Conservation (phyloP, 1,140 invertebrate genomes). For the Antheraea pernyi region DNA sequence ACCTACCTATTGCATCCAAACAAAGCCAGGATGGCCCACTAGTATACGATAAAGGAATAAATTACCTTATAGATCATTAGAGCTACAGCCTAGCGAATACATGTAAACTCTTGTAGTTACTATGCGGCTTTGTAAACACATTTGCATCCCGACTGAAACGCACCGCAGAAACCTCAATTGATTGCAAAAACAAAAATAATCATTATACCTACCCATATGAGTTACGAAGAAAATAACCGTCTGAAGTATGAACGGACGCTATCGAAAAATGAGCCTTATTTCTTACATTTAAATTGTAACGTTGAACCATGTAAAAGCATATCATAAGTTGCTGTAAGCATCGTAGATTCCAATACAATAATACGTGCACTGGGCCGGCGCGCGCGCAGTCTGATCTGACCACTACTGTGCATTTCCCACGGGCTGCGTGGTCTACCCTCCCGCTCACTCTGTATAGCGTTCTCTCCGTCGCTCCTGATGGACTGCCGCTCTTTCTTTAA, state of each 20-base stretch:
- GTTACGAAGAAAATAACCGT: slow-evolving; percentile 34
- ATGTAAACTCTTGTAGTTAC: slow-evolving; percentile 44
- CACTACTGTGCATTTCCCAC: slow-evolving; percentile 80
- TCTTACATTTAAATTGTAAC: slow-evolving; percentile 31
- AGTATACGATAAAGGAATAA: slow-evolving; percentile 15
- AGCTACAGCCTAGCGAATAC: slow-evolving; percentile 24
- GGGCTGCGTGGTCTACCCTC: slow-evolving; percentile 54
- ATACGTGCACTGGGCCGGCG: slow-evolving; percentile 75
- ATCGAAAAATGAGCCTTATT: slow-evolving; percentile 45
- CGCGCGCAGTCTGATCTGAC: slow-evolving; percentile 75
- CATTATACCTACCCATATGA: slow-evolving; percentile 64
- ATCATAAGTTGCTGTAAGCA: slow-evolving; percentile 52
- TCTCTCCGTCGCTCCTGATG: slow-evolving; percentile 60
- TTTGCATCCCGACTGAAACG: slow-evolving; percentile 64
- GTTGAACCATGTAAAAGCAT: slow-evolving; percentile 27
- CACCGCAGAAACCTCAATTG: slow-evolving; percentile 72
- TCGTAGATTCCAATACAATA: slow-evolving; percentile 64
- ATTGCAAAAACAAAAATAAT: slow-evolving; percentile 63
- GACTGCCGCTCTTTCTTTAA: slow-evolving; percentile 74
- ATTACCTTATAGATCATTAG: slow-evolving; percentile 18
- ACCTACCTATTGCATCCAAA: no score
- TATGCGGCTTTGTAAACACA: slow-evolving; percentile 65
- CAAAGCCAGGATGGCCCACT: no score
- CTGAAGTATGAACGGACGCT: slow-evolving; percentile 30
- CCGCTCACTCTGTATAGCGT: slow-evolving; percentile 47